phyloP scores from a whole-genome alignment of 2,888 invertebrate genomes.

The Sarcophaga rosellei region DNA sequence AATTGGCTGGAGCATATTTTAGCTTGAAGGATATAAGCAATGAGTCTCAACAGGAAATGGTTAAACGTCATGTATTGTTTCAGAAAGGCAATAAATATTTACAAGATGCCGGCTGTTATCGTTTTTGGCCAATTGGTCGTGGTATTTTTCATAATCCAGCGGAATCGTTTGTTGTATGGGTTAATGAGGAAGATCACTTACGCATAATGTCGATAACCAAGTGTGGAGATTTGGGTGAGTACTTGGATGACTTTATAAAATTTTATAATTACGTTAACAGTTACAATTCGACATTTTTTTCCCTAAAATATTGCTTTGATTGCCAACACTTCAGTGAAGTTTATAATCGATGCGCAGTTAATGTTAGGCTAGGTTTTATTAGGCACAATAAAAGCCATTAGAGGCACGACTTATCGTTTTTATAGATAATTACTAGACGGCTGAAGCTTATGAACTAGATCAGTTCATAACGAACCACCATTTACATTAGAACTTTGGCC shows the following conservation, averaged over 20 bases:
- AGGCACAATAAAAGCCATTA: no score
- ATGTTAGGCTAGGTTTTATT: no score
- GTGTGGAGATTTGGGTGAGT: conserved; percentile 83
- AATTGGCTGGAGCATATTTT: conserved; percentile 84
- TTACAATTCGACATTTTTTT: no score
- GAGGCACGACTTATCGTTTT: no score
- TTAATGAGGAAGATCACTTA: conserved; percentile 88
- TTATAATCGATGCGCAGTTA: no score
- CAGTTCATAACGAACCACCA: no score
- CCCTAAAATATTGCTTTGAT: no score
- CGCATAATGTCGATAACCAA: conserved; percentile 87
- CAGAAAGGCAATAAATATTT: conserved; percentile 84
- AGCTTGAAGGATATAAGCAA: conserved; percentile 84
- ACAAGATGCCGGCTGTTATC: conserved; percentile 84
- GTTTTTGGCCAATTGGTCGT: conserved; percentile 86
- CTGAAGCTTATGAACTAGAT: no score
- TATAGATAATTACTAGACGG: no score
- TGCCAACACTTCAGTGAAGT: no score
- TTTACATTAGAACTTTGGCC: no score
- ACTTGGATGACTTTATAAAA: no score
- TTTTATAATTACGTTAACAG: background rate
- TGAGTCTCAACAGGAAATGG: conserved; percentile 84
- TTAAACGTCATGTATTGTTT: conserved; percentile 85
- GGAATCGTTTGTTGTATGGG: conserved; percentile 87
- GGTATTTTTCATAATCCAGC: conserved; percentile 83